A percentile compares a stretch with the other conserved stretches of the same genome.
Evolutionary conservation across 2,888 invertebrate genomes (phyloP).

Genomic region (Molanna angustata): DNA sequence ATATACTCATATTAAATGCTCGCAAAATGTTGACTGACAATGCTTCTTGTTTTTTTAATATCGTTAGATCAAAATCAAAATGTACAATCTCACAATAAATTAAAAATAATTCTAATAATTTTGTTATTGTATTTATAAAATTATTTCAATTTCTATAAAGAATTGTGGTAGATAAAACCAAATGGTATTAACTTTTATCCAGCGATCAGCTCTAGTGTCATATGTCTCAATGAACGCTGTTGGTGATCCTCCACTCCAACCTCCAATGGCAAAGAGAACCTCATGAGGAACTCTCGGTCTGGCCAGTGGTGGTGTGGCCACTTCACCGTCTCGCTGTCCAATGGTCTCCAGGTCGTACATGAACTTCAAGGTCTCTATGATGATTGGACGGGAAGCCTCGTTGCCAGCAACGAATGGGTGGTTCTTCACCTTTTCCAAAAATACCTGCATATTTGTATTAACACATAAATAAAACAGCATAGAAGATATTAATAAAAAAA

Average conservation of each 20-base stretch:
- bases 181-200: too few relatives aligned
- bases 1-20: too few relatives aligned
- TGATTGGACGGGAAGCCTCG: constrained; percentile 80
- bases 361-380: constrained; percentile 88
- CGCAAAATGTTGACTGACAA: too few relatives aligned
- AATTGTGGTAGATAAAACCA: too few relatives aligned
- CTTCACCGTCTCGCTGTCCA: constrained; percentile 71
- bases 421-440: constrained; percentile 85
- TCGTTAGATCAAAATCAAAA: not conserved
- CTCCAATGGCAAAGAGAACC: constrained; percentile 81
- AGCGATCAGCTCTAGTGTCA: constrained; percentile 84
- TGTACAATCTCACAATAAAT: not conserved
- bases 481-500: too few relatives aligned
- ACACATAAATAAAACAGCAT: too few relatives aligned
- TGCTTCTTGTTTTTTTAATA: too few relatives aligned
- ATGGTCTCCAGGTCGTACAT: constrained; percentile 91
- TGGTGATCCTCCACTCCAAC: constrained; percentile 64
- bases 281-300: constrained; percentile 84
- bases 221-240: constrained; percentile 77
- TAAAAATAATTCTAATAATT: not conserved
- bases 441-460: constrained; percentile 57
- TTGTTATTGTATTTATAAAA: not conserved
- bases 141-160: not conserved
- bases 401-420: constrained; percentile 82
- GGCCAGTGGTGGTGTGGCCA: constrained; percentile 81